Base-by-base conservation (phyloP, 2,113 vertebrate genomes). In the Bolborhynchus lineola region DNA sequence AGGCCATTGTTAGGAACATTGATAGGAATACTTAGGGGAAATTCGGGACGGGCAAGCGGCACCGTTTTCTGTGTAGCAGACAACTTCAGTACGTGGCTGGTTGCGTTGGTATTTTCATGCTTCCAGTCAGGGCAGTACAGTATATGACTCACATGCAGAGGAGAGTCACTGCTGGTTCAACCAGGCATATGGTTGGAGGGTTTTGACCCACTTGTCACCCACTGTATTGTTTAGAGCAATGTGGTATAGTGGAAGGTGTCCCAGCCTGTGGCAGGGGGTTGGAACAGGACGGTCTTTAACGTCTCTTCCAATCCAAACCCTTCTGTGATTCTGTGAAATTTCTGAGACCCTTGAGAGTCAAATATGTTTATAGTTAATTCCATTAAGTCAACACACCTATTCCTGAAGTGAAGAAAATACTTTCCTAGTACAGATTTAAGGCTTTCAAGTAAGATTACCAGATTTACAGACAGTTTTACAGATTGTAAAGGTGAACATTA, bases 41-140 rank as follows among this genome's bases (percentile, higher is more conserved):
- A 18, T 2, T 3, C 9, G 0, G 28, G 9, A 1, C 11, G 1
- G 6, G 7, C 5, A 0, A 0, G 4, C 21, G 14, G 1, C 5
- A 0, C 3, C 10, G 0, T 6, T 4, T 44, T 16, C 5, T 5
- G 4, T 10, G 7, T 7, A 23, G 23, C 1, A 11, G 44, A 1
- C 24, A 6, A 1, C 14, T 2, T 8, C 9, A 7, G 6, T 10
- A 41, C 4, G 25, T 0, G 47, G 4, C 16, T 13, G 55, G 39
- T 5, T 21, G 55, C 0, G 0, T 1, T 1, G 10, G 13, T n/a
- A 7, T 16, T 10, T 11, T 16, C 14, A 9, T 0, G 0, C 13
- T n/a, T 24, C 29, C 57, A 4, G 6, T 8, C 3, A 4, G 17
- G 44, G 5, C 67, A 4, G 44, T 4, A 0, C 6, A 3, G 2